phyloP scores from a whole-genome alignment of 2,797 vertebrate genomes.

The Halcyon chelicuti region DNA sequence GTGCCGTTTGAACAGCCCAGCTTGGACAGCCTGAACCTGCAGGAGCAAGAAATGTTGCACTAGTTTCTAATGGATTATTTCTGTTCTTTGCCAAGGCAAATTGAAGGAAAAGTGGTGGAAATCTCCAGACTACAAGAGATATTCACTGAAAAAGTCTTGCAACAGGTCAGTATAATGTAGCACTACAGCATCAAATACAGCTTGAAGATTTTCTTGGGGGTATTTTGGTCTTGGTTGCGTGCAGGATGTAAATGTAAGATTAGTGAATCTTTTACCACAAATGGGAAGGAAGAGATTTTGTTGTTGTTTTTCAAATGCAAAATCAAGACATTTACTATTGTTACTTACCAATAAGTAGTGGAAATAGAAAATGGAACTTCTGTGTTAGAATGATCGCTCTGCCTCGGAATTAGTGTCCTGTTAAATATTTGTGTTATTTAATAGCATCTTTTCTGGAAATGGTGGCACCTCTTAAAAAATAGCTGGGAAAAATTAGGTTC shows the following conservation, averaged over 20 bases:
- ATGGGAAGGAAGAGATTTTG: background rate
- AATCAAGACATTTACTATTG: background rate
- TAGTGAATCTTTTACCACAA: fast-evolving
- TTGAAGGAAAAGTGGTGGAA: conserved; percentile 98
- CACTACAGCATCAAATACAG: background rate
- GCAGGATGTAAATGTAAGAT: background rate
- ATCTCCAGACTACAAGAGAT: conserved; percentile 98
- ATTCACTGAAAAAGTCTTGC: conserved; percentile 96
- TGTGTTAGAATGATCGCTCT: background rate
- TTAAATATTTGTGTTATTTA: background rate
- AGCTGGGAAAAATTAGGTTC: background rate
- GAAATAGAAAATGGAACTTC: background rate
- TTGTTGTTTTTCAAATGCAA: background rate
- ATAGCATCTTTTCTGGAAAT: background rate
- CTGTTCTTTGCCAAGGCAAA: conserved; percentile 84
- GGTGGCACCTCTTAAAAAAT: background rate
- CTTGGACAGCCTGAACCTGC: background rate
- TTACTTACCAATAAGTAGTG: background rate
- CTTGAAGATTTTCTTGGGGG: background rate
- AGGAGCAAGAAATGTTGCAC: background rate
- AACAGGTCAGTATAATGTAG: conserved; percentile 84
- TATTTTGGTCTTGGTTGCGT: background rate
- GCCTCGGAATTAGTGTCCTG: background rate
- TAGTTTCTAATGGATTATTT: background rate
- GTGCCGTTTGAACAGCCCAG: background rate